Evolutionary conservation across 2,888 invertebrate genomes (phyloP).

Genomic region (Emmelina monodactyla): DNA sequence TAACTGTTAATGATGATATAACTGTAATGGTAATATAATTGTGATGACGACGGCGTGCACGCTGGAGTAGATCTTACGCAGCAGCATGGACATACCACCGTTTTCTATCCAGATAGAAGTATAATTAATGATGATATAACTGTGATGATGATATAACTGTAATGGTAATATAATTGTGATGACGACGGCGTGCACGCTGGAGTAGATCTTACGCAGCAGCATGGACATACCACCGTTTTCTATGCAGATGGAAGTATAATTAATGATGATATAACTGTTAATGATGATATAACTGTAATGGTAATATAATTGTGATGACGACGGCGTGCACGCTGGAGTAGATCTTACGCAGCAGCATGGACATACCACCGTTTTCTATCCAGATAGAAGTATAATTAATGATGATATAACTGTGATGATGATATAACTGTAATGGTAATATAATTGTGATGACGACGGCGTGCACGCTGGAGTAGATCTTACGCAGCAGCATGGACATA

Average conservation of each 20-base stretch:
- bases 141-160: too few species aligned
- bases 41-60: slow-evolving; percentile 69
- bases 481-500: slow-evolving; percentile 63
- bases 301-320: slow-evolving; percentile 66
- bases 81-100: slow-evolving; percentile 53
- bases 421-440: too few species aligned
- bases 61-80: slow-evolving; percentile 68
- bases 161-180: too few species aligned
- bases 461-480: slow-evolving; percentile 68
- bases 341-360: slow-evolving; percentile 64
- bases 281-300: too few species aligned
- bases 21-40: too few species aligned
- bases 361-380: slow-evolving; percentile 50
- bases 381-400: too few species aligned
- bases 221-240: slow-evolving; percentile 52
- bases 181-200: slow-evolving; percentile 67
- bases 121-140: too few species aligned
- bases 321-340: slow-evolving; percentile 70
- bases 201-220: slow-evolving; percentile 68
- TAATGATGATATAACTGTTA: too few species aligned
- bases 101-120: too few species aligned
- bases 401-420: too few species aligned
- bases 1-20: too few species aligned
- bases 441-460: slow-evolving; percentile 68
- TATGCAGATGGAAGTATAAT: too few species aligned